Percentiles rank a stretch among this genome's conserved stretches.
phyloP scores from a whole-genome alignment of 1,140 invertebrate genomes.

The Cherax quadricarinatus region DNA sequence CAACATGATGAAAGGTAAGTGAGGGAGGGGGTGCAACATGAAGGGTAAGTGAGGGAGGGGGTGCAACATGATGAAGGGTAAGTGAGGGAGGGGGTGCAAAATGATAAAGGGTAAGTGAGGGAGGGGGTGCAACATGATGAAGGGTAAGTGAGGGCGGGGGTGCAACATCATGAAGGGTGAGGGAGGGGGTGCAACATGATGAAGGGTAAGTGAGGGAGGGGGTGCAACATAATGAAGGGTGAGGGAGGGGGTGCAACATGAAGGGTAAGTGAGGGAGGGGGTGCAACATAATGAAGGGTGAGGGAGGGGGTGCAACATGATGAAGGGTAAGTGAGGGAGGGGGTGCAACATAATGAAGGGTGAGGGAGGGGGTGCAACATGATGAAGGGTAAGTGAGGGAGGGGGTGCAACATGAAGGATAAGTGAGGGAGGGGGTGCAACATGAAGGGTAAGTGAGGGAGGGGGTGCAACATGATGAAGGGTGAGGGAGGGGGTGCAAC shows the following conservation, averaged over 20 bases:
- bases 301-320: neutral
- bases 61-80: neutral
- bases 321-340: neutral
- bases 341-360: neutral
- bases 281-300: too few species aligned
- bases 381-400: neutral
- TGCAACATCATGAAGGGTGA: too few species aligned
- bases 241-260: too few species aligned
- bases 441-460: neutral
- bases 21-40: too few species aligned
- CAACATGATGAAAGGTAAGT: too few species aligned
- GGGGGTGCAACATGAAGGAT: too few species aligned
- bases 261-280: neutral
- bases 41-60: neutral
- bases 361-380: too few species aligned
- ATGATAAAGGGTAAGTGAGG: too few species aligned
- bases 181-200: neutral
- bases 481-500: too few species aligned
- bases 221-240: too few species aligned
- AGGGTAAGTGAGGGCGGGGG: neutral
- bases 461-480: neutral
- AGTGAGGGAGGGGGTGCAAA: neutral
- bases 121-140: too few species aligned
- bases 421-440: too few species aligned
- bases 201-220: neutral